A percentile compares a stretch with the other conserved stretches of the same genome.
Evolutionary conservation across 2,888 invertebrate genomes (phyloP).

Genomic region (Helicoverpa assulta): DNA sequence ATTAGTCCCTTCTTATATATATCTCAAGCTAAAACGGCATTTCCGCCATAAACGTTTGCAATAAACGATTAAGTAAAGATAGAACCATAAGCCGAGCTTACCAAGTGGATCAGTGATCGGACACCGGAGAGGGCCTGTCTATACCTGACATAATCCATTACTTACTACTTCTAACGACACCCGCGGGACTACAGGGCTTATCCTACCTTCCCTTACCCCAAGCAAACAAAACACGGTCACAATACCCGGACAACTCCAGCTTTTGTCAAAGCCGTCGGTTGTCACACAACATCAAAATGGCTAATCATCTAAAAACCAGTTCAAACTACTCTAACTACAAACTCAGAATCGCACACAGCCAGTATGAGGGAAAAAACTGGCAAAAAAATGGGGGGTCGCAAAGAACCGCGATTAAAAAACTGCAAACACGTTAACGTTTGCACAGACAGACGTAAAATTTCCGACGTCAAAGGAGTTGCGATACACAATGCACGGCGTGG

Average conservation of each 20-base stretch:
- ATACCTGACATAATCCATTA: conserved; percentile 46
- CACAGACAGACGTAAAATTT: conserved; percentile 48
- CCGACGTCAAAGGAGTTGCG: conserved; percentile 61
- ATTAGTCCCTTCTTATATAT: not conserved
- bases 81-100: conserved; percentile 41
- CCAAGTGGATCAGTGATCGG: conserved; percentile 34
- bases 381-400: conserved; percentile 14
- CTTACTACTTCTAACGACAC: conserved; percentile 45
- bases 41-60: conserved; percentile 30
- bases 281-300: conserved; percentile 1
- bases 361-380: not conserved
- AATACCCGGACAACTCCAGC: conserved; percentile 8
- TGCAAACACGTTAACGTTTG: conserved; percentile 47
- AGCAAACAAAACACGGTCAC: conserved; percentile 28
- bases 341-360: not conserved
- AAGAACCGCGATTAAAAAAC: conserved; percentile 47
- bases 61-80: conserved; percentile 38
- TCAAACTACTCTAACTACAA: not conserved
- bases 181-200: conserved; percentile 37
- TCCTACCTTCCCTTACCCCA: conserved; percentile 6
- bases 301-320: conserved; percentile 14
- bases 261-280: conserved; percentile 6
- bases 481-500: conserved; percentile 70
- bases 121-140: conserved; percentile 19
- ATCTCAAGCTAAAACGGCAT: conserved; percentile 25